Base-by-base conservation (phyloP, 53 echinoderm and acorn worm genomes). In the Astropecten irregularis region DNA sequence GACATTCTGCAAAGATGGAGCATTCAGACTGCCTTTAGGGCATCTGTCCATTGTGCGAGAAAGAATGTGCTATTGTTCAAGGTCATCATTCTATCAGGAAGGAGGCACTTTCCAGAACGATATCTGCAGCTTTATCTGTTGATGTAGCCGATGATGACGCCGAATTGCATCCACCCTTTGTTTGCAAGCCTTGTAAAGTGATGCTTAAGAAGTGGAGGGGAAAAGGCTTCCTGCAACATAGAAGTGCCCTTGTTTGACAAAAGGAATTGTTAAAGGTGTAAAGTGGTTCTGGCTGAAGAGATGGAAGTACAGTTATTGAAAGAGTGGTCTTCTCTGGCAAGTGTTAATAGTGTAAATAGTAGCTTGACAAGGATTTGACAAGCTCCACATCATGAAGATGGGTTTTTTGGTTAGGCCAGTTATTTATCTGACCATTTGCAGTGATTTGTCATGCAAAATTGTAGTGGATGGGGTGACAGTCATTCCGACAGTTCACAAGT, bases 201-300 rank as follows among this genome's bases (percentile, higher is more conserved):
- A n/a, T n/a, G n/a, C n/a, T n/a, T n/a, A n/a, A n/a, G n/a, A n/a
- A n/a, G n/a, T n/a, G n/a, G n/a, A n/a, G n/a, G n/a, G n/a, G n/a
- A n/a, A n/a, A n/a, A n/a, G n/a, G n/a, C 73, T 6, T 22, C 73
- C 25, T 73, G 73, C 20, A 31, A 30, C 38, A 73, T 73, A 3
- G 1, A 8, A 7, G 8, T 73, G 16, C 21, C 52, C 21, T 18
- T 47, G 18, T 73, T 73, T 38, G 56, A 52, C 19, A 54, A 4
- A 9, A 13, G 28, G 32, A 73, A n/a, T 19, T 73, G 73, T 30
- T 14, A 4, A 32, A 54, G 21, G 40, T 73, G 73, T 73, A 34
- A 14, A 51, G 54, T 10, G 23, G 54, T 9, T n/a, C n/a, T n/a
- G 51, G 25, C 59, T n/a, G n/a, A n/a, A n/a, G n/a, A n/a, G n/a